Percentiles rank a stretch among this genome's conserved stretches.
Conservation (phyloP, 1,140 invertebrate species). For the Listronotus bonariensis region DNA sequence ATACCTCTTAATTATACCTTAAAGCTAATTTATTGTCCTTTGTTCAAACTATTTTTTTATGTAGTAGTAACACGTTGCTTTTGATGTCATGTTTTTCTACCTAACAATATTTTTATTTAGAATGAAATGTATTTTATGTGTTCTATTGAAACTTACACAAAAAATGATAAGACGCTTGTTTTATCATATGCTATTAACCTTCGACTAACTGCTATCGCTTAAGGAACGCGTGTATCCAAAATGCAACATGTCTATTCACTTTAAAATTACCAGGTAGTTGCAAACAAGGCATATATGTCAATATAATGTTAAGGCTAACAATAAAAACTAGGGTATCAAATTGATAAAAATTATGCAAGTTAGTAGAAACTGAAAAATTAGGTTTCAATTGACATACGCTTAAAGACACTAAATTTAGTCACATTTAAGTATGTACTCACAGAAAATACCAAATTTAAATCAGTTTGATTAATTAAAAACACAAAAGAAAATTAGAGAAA, state of each 20-base stretch:
- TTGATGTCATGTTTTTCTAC: slow-evolving; percentile 12
- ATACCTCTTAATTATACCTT: not conserved
- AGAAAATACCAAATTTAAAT: too few relatives aligned
- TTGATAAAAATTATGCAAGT: slow-evolving; percentile 1
- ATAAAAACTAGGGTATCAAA: not conserved
- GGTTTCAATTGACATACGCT: too few relatives aligned
- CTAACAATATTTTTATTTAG: slow-evolving; percentile 7
- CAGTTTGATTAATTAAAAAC: too few relatives aligned
- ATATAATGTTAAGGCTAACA: not conserved
- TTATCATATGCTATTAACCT: slow-evolving; percentile 26
- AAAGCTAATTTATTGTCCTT: slow-evolving; percentile 7
- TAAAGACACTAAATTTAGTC: too few relatives aligned
- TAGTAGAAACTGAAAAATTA: not conserved
- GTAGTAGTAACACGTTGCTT: not conserved
- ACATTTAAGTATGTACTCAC: too few relatives aligned
- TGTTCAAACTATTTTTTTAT: slow-evolving; percentile 4
- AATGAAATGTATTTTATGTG: slow-evolving; percentile 29
- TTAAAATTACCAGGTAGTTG: slow-evolving; percentile 20
- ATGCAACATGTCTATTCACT: slow-evolving; percentile 32
- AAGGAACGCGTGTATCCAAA: slow-evolving; percentile 18
- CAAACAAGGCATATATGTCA: slow-evolving; percentile 13
- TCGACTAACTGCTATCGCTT: slow-evolving; percentile 26
- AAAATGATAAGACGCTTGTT: slow-evolving; percentile 30
- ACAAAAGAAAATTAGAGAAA: too few relatives aligned
- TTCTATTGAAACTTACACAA: slow-evolving; percentile 24